Percentiles rank a stretch among this genome's conserved stretches.
phyloP scores from a whole-genome alignment of 30 jellyfish, hydroid and myxozoan species.

The Aurelia sp. region DNA sequence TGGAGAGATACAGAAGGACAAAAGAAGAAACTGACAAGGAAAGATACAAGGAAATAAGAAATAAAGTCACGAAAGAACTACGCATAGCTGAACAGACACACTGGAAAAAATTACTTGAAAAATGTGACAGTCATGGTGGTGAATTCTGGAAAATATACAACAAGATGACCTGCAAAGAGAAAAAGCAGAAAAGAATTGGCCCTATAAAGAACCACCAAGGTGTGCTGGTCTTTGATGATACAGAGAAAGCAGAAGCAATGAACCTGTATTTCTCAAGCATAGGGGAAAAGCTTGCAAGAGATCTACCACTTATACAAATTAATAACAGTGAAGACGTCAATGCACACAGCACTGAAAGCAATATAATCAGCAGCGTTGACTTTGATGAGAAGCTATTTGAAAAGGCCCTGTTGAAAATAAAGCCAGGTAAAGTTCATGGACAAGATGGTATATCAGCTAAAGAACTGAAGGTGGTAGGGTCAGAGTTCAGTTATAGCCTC shows the following conservation, averaged over 20 bases:
- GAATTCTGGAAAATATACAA: conserved; percentile 43
- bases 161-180: conserved; percentile 42
- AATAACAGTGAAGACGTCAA: no score
- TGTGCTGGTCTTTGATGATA: conserved; percentile 44
- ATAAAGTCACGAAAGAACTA: conserved; percentile 48
- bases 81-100: conserved; percentile 55
- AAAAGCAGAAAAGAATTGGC: conserved; percentile 42
- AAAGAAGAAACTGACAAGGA: conserved; percentile 49
- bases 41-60: neutral
- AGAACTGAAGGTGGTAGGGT: conserved; percentile 42
- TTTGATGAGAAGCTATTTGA: conserved; percentile 41
- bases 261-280: conserved; percentile 36
- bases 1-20: conserved; percentile 47
- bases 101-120: conserved; percentile 28
- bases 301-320: neutral
- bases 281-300: conserved; percentile 50
- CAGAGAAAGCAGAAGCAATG: conserved; percentile 38
- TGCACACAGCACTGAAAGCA: conserved; percentile 31
- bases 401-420: conserved; percentile 38
- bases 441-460: conserved; percentile 29
- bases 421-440: conserved; percentile 52
- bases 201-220: conserved; percentile 38
- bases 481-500: conserved; percentile 40
- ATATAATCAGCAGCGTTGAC: conserved; percentile 44
- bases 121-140: conserved; percentile 42